Evolutionary conservation across 2,797 vertebrate genomes (phyloP).

Genomic region (Helarctos malayanus): DNA sequence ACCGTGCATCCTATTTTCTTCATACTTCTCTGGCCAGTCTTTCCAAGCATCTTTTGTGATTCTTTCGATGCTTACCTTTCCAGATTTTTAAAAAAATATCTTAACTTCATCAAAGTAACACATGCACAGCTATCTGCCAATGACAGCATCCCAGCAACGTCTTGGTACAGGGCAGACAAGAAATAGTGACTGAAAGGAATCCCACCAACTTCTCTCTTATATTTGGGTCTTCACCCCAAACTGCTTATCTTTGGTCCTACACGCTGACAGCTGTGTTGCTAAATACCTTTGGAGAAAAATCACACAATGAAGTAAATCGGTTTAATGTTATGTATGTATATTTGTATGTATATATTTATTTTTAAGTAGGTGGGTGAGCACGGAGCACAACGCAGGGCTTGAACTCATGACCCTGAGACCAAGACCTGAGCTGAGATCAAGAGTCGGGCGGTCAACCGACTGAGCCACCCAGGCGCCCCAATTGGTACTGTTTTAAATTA

Average conservation of each 20-base stretch:
- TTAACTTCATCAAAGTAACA: conserved; percentile 40
- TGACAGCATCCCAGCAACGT: conserved; percentile 16
- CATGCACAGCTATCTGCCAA: neutral
- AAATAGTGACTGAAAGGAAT: conserved; percentile 36
- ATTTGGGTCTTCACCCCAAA: conserved; percentile 3
- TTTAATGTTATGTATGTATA: neutral
- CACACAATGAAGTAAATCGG: neutral
- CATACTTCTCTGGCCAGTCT: neutral
- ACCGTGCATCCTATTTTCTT: neutral
- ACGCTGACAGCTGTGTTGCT: neutral
- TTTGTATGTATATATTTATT: neutral
- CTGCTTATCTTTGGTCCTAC: conserved; percentile 12
- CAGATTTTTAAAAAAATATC: conserved; percentile 16
- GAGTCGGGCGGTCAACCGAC: neutral
- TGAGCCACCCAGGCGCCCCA: neutral
- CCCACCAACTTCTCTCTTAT: neutral
- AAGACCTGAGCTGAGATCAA: neutral
- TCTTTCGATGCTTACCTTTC: conserved; percentile 23
- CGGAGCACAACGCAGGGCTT: neutral
- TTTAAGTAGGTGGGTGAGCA: neutral
- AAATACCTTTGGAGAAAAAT: conserved; percentile 5
- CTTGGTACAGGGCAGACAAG: neutral
- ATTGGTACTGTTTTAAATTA: conserved; percentile 6
- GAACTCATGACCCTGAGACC: neutral
- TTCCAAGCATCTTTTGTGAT: neutral